Base-by-base conservation (phyloP, 2,888 invertebrate species). In the Eilema griseolum region DNA sequence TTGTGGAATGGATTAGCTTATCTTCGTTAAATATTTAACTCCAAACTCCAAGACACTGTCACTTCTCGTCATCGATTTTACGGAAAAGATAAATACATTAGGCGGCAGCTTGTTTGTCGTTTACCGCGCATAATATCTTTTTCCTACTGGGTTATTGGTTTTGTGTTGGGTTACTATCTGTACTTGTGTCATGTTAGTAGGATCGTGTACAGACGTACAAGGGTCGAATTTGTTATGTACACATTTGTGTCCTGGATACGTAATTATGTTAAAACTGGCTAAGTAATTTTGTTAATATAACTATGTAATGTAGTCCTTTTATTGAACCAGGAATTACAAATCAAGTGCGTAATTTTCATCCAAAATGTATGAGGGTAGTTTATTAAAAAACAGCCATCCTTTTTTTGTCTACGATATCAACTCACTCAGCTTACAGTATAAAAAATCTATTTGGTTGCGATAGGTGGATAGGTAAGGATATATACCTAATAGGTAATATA, bases 51-150 rank as follows among this genome's bases (percentile, higher is more conserved):
- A n/a, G n/a, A n/a, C n/a, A 52, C 52, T 41, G 37, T 46, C 20
- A n/a, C n/a, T n/a, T 52, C n/a, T 20, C 52, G 52, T 52, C n/a
- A 52, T 52, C 52, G 52, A 52, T n/a, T 52, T 52, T 52, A 52
- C 10, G 5, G 52, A 52, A 52, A 52, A 52, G 52, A n/a, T 52
- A 52, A 52, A n/a, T 2, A 52, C 16, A 46, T 20, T 20, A 46
- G 46, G 20, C 20, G 8, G 52, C n/a, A 52, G 52, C 52, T 10
- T 8, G 52, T n/a, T 52, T 52, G 52, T n/a, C 52, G 16, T 41
- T 41, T 16, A 16, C 41, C 41, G 16, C 41, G 41, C 41, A 41
- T 41, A 16, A 41, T 3, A 41, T 41, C 14, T 41, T 41, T 16
- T 41, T 41, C 8, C 41, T 41, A 41, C 41, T 41, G 41, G 16